phyloP scores from a whole-genome alignment of 2,113 vertebrate species.

The Thunnus thynnus region DNA sequence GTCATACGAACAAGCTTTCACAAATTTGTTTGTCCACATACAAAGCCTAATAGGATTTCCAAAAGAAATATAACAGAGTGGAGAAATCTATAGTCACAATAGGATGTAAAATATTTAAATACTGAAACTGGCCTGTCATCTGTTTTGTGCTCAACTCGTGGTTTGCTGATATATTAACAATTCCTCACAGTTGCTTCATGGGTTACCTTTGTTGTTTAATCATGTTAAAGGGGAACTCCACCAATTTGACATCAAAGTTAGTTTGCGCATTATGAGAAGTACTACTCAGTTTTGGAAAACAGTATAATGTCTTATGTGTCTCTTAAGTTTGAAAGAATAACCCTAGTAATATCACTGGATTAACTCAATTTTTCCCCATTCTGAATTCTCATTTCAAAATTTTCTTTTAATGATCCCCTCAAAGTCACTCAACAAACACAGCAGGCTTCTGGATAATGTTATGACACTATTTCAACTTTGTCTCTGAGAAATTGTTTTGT shows the following conservation, averaged over 20 bases:
- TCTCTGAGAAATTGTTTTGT: too few species aligned
- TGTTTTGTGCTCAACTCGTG: background rate
- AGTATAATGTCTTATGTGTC: too few species aligned
- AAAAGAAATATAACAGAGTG: background rate
- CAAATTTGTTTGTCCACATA: too few species aligned
- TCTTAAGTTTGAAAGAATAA: too few species aligned
- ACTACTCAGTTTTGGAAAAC: background rate
- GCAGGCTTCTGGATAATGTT: too few species aligned
- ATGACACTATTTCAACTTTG: too few species aligned
- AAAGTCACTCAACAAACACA: too few species aligned
- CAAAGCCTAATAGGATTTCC: background rate
- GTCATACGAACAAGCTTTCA: conserved; percentile 4
- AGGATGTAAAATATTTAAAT: background rate
- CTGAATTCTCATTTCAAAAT: too few species aligned
- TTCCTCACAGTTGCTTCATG: background rate
- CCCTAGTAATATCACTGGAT: too few species aligned
- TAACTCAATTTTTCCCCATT: too few species aligned
- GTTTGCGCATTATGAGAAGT: background rate
- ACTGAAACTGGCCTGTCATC: background rate
- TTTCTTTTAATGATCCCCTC: too few species aligned
- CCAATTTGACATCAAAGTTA: background rate
- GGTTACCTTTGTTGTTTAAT: background rate
- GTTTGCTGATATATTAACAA: background rate
- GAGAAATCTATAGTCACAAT: background rate
- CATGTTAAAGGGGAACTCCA: background rate